These are phyloP conservation scores for Semotilus atromaculatus DNA, from an alignment of 2,797 vertebrate species.

Conservation along the genomic window DNA sequence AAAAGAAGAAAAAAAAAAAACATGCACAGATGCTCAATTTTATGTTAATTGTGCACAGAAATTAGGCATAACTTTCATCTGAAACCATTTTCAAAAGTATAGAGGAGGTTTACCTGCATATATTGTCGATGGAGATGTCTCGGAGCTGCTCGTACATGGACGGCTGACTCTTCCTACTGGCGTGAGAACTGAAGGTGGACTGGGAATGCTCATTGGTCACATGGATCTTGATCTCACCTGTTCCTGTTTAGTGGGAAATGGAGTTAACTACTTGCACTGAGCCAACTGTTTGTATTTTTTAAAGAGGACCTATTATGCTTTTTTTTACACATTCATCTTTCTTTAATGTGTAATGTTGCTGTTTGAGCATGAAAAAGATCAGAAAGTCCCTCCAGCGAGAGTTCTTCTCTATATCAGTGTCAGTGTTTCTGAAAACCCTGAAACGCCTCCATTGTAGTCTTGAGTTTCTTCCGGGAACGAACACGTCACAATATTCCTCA, in stretches of 20 bases:
- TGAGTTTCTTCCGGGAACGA: too few relatives aligned
- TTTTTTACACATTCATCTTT: neutral
- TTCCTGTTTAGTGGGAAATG: conserved; percentile 65
- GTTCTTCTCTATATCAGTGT: neutral
- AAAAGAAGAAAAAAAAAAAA: neutral
- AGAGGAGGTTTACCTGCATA: conserved; percentile 86
- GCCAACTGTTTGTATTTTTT: neutral
- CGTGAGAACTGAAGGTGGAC: conserved; percentile 85
- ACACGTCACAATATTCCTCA: too few relatives aligned
- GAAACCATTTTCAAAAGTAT: neutral
- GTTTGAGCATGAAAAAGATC: neutral
- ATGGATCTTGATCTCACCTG: conserved; percentile 96
- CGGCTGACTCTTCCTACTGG: conserved; percentile 87
- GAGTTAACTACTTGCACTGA: neutral
- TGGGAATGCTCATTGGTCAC: conserved; percentile 95
- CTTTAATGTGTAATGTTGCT: neutral
- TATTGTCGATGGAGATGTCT: conserved; percentile 97
- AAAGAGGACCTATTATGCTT: too few relatives aligned
- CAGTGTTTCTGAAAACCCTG: neutral
- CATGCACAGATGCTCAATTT: neutral
- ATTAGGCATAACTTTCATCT: neutral
- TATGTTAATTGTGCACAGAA: too few relatives aligned
- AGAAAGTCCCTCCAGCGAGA: neutral
- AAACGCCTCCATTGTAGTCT: neutral
- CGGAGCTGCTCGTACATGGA: conserved; percentile 98